Evolutionary conservation across 2,113 vertebrate species (phyloP).

Genomic region (Pipa parva): DNA sequence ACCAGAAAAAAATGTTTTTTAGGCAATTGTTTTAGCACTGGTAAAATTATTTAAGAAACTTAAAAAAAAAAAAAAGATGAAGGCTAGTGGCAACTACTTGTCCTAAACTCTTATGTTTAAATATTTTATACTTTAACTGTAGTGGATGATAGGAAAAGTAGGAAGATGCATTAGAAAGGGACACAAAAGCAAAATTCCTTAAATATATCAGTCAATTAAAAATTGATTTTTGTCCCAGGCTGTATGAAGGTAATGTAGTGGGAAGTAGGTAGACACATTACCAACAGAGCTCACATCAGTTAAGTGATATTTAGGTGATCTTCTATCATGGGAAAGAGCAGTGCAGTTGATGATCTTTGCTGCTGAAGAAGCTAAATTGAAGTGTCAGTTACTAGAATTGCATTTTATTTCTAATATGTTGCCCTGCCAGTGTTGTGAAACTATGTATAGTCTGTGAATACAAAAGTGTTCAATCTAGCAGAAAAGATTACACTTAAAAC

Average conservation of each 20-base stretch:
- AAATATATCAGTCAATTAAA: conserved; percentile 73
- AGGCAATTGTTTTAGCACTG: no score
- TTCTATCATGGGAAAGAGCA: conserved; percentile 64
- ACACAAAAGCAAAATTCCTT: conserved; percentile 49
- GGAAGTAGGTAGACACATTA: conserved; percentile 55
- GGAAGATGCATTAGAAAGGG: conserved; percentile 47
- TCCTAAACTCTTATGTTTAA: no score
- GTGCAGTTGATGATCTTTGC: conserved; percentile 64
- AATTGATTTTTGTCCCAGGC: conserved; percentile 64
- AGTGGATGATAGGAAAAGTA: conserved; percentile 47
- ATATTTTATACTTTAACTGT: conserved; percentile 51
- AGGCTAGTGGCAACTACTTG: no score
- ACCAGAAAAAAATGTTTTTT: no score
- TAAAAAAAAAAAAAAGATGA: no score
- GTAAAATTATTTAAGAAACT: no score
- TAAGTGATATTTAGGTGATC: conserved; percentile 72
- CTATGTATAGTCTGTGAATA: conserved; percentile 52
- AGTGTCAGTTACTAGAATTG: conserved; percentile 69
- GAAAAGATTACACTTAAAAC: conserved; percentile 47
- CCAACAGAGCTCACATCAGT: conserved; percentile 57
- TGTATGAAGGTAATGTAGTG: conserved; percentile 58
- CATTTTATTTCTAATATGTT: conserved; percentile 75
- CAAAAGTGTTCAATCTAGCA: conserved; percentile 58
- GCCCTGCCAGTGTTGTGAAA: conserved; percentile 62
- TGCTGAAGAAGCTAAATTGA: conserved; percentile 68